Evolutionary conservation across 2,113 vertebrate species (phyloP), one percentile per base, ranked within the genome.

Genomic region (Perccottus glenii): DNA sequence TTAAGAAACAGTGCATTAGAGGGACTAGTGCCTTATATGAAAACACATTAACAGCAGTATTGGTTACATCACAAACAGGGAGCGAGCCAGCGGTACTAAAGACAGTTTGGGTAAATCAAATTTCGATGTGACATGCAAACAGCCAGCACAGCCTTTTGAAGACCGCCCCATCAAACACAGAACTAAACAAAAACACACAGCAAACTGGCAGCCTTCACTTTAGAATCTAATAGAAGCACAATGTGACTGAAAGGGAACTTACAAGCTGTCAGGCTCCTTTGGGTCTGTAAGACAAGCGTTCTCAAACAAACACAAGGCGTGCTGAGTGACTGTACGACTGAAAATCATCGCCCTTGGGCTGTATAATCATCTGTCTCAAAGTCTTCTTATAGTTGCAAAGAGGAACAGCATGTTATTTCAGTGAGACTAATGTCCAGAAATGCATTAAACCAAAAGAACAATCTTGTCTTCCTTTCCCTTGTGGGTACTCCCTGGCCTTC

Each of bases 281-380:
- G 49, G 78, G 75, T 56, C 68, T 60, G 64, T 73, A 70, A 87
- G 72, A 84, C 7, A 82, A 87, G 79, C 75, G 75, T 75, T 85
- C 70, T 57, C 83, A 87, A 85, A 89, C 84, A 90, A 91, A 92
- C 88, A 84, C 75, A 70, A 88, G 88, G 89, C 90, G 89, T 45
- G 89, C 88, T 86, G 82, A 85, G 73, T 58, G 74, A 77, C 65
- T 78, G 66, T 61, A 69, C 46, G 69, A 79, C 78, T 58, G 4
- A 81, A 64, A 49, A 80, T 78, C 76, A 44, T 70, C 58, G 71
- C 85, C 91, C 82, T 49, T 16, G 51, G 85, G 91, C 83, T 74
- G 76, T 82, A 67, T 75, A 88, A 89, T 90, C 87, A 90, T 91
- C 84, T 83, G 67, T 80, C 79, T 80, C 60, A 87, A 79, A 86